phyloP scores from a whole-genome alignment of 2,797 vertebrate species.

The Paratrypauchen microcephalus region DNA sequence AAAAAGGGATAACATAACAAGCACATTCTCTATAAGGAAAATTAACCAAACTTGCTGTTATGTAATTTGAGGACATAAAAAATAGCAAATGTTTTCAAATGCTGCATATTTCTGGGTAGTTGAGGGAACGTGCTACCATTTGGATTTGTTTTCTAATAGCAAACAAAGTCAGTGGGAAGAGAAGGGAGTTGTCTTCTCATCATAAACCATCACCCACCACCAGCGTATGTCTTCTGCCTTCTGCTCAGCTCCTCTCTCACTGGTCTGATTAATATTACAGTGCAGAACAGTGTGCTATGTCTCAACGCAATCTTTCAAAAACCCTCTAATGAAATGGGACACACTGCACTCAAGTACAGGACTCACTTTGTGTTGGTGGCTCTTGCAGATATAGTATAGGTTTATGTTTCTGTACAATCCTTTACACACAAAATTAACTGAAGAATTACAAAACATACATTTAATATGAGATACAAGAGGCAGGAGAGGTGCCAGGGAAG shows the following conservation, averaged over 20 bases:
- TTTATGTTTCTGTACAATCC: conserved; percentile 19
- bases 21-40: too few species aligned
- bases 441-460: conserved; percentile 16
- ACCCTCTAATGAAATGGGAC: conserved; percentile 11
- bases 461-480: conserved; percentile 24
- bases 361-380: neutral
- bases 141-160: conserved; percentile 32
- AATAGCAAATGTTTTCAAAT: neutral
- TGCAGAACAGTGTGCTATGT: conserved; percentile 31
- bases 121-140: neutral
- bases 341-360: neutral
- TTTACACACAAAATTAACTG: neutral
- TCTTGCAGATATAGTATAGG: conserved; percentile 1
- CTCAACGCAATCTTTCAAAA: conserved; percentile 19
- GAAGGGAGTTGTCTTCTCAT: conserved; percentile 40
- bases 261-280: conserved; percentile 66
- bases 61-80: neutral
- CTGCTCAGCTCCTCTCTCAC: conserved; percentile 50
- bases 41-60: too few species aligned
- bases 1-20: too few species aligned
- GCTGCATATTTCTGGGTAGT: neutral
- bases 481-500: conserved; percentile 36
- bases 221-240: conserved; percentile 54
- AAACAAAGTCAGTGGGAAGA: conserved; percentile 52
- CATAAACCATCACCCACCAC: conserved; percentile 44